Conservation (phyloP, 1,140 invertebrate species). For the Aphelinus atriplicis region DNA sequence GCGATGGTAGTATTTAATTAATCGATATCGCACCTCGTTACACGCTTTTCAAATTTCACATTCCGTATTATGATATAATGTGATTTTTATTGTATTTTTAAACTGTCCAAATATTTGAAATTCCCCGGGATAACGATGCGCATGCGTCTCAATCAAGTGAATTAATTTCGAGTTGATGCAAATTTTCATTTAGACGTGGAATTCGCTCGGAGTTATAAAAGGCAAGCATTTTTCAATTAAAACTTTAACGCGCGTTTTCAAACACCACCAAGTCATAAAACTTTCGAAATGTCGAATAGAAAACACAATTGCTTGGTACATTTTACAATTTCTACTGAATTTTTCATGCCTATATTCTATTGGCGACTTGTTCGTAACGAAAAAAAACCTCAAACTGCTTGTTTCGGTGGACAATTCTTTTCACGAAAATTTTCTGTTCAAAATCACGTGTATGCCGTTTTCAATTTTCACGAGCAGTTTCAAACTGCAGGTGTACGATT, state of each 20-base stretch:
- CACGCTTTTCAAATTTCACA: no score
- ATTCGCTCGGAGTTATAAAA: constrained; percentile 37
- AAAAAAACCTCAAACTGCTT: neutral
- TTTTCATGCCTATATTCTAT: no score
- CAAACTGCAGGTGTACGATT: neutral
- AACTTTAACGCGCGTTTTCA: constrained; percentile 3
- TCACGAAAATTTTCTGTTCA: no score
- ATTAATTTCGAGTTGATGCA: constrained; percentile 40
- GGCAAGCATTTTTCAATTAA: constrained; percentile 41
- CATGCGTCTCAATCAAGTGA: constrained; percentile 37
- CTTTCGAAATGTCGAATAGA: no score
- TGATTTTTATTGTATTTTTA: constrained; percentile 34
- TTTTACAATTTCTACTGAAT: no score
- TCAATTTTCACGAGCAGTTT: no score
- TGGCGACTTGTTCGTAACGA: neutral
- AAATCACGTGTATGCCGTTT: no score
- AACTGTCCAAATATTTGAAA: constrained; percentile 29
- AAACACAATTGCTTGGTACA: no score
- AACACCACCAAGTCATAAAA: no score
- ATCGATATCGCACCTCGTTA: constrained; percentile 19
- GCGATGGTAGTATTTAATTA: constrained; percentile 21
- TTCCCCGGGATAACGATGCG: constrained; percentile 25
- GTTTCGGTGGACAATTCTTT: no score
- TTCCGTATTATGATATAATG: neutral
- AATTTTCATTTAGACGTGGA: constrained; percentile 36